Evolutionary conservation across 1,140 invertebrate species (phyloP), one percentile per base, ranked within the genome.

Genomic region (Drosophila pruinosa): DNA sequence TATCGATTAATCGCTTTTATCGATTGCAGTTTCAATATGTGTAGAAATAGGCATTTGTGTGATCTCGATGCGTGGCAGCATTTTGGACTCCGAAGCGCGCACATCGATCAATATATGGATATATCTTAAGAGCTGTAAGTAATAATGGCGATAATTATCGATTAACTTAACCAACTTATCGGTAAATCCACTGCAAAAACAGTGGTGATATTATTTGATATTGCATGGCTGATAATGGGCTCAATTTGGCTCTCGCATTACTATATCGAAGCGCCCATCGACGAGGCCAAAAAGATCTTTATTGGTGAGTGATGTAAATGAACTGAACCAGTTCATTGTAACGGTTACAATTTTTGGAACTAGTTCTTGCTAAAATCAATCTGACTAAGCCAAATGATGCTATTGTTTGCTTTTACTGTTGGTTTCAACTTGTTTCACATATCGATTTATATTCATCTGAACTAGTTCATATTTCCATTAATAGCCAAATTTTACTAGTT

Each of bases 101-200:
- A 93, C 94, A 38, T 93, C 95, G 59, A 96, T 97, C 93, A 95
- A 96, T 91, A 96, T 97, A 89, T 92, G 97, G 14, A 94, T 98
- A 52, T 98, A 98, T 92, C 90, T 95, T 58, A 93, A 96, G 91
- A 92, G 97, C 38, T 93, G 97, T 97, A 93, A 94, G 89, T 82
- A 0, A 12, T 26, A 21, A 6, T 43, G 4, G 2, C 14, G 36
- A 48, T 26, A 8, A 14, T 10, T 34, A 34, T 63, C 36, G 10
- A 19, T 4, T n/a, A 4, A 28, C 24, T 4, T 4, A 1, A 4
- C 12, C 7, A 15, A 28, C n/a, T 14, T 10, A 28, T 15, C 14
- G 41, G 21, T 15, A 3, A 12, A 17, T 28, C 22, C 5, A 28
- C 2, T 43, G 54, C n/a, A 14, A n/a, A n/a, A n/a, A n/a, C 91